Conservation (phyloP, 37 sponge, comb jelly and placozoan species). For the Geodia barretti region DNA sequence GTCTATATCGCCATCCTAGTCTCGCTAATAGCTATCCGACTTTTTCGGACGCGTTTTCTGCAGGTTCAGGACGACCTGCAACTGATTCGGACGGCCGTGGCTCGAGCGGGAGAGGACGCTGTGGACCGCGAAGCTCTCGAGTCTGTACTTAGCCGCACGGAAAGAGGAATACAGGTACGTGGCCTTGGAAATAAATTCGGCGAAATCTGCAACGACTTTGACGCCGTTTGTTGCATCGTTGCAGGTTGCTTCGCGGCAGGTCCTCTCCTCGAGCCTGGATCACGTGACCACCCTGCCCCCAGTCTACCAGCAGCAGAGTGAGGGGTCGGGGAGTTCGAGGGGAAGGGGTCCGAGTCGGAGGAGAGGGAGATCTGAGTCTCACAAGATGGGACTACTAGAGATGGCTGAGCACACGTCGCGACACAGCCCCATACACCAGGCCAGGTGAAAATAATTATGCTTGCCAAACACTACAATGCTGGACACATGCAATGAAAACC, state of each 20-base stretch:
- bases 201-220: not conserved
- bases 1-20: not conserved
- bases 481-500: too few species aligned
- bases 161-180: slow-evolving; percentile 52
- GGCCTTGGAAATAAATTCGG: not conserved
- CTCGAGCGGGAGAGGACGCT: not conserved
- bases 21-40: too few species aligned
- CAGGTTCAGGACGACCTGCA: slow-evolving; percentile 79
- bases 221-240: not conserved
- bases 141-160: slow-evolving; percentile 60
- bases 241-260: slow-evolving; percentile 60
- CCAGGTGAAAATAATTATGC: too few species aligned
- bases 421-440: slow-evolving; percentile 14
- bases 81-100: slow-evolving; percentile 38
- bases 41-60: not conserved
- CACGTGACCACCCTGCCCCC: slow-evolving; percentile 73
- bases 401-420: not conserved
- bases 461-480: too few species aligned
- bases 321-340: not conserved
- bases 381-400: not conserved
- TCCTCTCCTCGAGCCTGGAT: slow-evolving; percentile 40
- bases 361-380: not conserved
- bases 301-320: not conserved
- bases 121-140: slow-evolving; percentile 57
- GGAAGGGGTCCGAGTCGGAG: not conserved